Evolutionary conservation across 2,888 invertebrate species (phyloP), one percentile per base, ranked within the genome.

Genomic region (Drosophila limbata): DNA sequence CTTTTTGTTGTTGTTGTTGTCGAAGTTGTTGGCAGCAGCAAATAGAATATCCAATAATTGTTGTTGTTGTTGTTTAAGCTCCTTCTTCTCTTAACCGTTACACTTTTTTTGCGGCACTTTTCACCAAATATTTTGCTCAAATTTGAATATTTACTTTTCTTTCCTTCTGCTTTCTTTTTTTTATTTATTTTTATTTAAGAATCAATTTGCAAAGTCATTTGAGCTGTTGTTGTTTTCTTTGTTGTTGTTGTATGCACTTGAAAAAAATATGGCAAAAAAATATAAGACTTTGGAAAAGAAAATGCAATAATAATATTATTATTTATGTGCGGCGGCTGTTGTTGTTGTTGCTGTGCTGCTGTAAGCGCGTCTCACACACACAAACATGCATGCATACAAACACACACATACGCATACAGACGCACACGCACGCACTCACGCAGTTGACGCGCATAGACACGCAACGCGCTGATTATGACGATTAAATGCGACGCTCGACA

Each of bases 201-300:
- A 40, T 53, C 40, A 28, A 53, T 44, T 64, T 51, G 67, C 74
- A 68, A 68, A 72, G 68, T 68, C 51, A 53, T 67, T 70, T 47
- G 37, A 53, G 59, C 53, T 64, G 47, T n/a, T 53, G 35, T 48
- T 68, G 28, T 63, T 56, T 45, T 11, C 19, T 37, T 47, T 59
- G 63, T 55, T 61, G 50, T 51, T 70, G 63, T 55, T 61, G 17
- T 56, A 52, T 63, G 68, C 77, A 78, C 76, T 73, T 67, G 68
- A 77, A 77, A 77, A 76, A 73, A 77, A 77, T 48, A 25, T 65
- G 39, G 59, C 61, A 77, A 77, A 77, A 76, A 77, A 76, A 25
- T 19, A 33, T 21, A 13, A 11, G 15, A 17, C 8, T 25, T 39
- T 45, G 25, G 25, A 39, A 31, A 37, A 31, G 44, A 56, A 44